These are phyloP conservation scores for Cuniculus paca DNA, from an alignment of 2,797 vertebrate species.

Conservation along the genomic window DNA sequence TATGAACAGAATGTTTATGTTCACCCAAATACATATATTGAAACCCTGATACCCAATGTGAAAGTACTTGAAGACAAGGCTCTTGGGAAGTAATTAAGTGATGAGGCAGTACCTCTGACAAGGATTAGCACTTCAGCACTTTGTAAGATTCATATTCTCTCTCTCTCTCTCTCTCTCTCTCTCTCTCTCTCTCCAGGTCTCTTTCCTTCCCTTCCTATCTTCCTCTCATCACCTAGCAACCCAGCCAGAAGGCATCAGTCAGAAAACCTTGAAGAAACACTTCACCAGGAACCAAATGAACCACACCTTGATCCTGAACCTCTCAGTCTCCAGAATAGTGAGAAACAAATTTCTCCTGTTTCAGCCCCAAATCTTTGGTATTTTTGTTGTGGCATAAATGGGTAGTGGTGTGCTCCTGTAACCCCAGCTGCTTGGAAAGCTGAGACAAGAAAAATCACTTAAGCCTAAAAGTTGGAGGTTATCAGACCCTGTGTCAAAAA, in stretches of 20 bases:
- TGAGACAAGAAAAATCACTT: not conserved
- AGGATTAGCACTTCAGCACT: not conserved
- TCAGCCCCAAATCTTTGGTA: not conserved
- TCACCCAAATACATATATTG: not conserved
- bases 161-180: not conserved
- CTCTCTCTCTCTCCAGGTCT: not conserved
- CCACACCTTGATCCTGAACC: not conserved
- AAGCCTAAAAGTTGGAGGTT: not conserved
- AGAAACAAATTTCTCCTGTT: not conserved
- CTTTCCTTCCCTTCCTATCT: not conserved
- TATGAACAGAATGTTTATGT: not conserved
- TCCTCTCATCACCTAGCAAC: not conserved
- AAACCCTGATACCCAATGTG: no score
- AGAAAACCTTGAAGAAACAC: not conserved
- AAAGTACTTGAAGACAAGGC: not conserved
- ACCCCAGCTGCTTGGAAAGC: not conserved
- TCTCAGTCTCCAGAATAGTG: not conserved
- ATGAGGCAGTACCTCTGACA: not conserved
- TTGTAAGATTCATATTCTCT: not conserved
- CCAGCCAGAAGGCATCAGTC: not conserved
- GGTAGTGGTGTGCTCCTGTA: not conserved
- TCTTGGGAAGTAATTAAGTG: not conserved
- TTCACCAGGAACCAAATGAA: not conserved
- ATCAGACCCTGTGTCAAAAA: not conserved
- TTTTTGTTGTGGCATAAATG: not conserved